Conservation (phyloP, 92 coral and sea anemone genomes). For the Porites lobata region DNA sequence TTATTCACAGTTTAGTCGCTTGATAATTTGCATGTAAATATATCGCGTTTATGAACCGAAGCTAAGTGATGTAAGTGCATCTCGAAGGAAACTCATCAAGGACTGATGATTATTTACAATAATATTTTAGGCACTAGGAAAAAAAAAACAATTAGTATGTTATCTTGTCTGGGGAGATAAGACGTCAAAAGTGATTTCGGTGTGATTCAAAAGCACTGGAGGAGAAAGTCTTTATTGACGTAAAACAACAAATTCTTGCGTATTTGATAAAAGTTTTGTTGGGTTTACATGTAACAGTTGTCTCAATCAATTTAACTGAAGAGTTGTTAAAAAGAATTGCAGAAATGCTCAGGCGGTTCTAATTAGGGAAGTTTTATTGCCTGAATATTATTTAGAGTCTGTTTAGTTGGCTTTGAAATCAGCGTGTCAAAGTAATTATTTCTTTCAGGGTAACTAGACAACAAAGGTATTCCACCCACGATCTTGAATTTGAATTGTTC, state of each 20-base stretch:
- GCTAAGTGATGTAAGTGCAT: background rate
- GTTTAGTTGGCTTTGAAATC: background rate
- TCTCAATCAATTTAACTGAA: background rate
- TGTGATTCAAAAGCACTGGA: slow-evolving; percentile 19
- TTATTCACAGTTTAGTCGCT: background rate
- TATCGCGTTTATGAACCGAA: background rate
- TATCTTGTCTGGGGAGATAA: background rate
- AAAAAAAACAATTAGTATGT: background rate
- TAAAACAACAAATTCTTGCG: background rate
- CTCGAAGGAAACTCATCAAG: background rate
- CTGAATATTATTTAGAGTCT: no score
- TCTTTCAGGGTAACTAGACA: slow-evolving; percentile 32
- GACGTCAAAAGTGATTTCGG: background rate
- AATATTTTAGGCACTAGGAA: background rate
- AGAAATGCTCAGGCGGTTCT: background rate
- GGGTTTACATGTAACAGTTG: background rate
- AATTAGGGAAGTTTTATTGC: background rate
- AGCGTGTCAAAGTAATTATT: slow-evolving; percentile 24
- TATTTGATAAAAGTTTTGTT: background rate
- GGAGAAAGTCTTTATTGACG: slow-evolving; percentile 15
- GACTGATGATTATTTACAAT: background rate
- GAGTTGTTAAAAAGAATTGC: background rate
- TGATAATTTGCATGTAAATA: background rate
- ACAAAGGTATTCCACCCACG: slow-evolving; percentile 66
- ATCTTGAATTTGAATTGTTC: slow-evolving; percentile 18